Base-by-base conservation (phyloP, 1,140 invertebrate species). In the Belonocnema kinseyi region DNA sequence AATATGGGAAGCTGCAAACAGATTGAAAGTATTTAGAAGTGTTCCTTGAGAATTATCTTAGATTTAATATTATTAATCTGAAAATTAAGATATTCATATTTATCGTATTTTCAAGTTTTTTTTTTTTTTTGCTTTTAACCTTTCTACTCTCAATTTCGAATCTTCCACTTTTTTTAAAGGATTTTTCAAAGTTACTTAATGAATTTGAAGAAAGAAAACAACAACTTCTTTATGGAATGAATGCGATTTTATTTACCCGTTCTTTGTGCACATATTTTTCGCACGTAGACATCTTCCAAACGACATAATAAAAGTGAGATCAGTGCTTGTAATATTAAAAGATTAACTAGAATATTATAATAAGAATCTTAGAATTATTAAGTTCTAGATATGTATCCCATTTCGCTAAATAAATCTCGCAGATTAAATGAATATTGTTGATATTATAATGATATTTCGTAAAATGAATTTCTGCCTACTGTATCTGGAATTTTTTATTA, bases 211-310 rank as follows among this genome's bases (percentile, higher is more conserved):
- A 26, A 26, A 3, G 21, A 26, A 1, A 26, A 26, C n/a, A 26
- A 26, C 46, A 66, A 66, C 33, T 16, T 40, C 2, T 13, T 40
- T n/a, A 46, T 40, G 33, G 33, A 66, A 66, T 66, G 61, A 66
- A 66, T 66, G 61, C 33, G 16, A 66, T 66, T 66, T 66, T 66
- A 66, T 66, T 66, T 66, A 66, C 61, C 61, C 61, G 61, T 66
- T 26, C 40, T 66, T 66, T 66, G 61, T 40, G 61, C 26, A 66
- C 13, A 40, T 66, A 66, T 10, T 66, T 40, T 66, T 66, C n/a
- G 53, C 26, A 33, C 61, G 26, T 46, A 46, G 40, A 46, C 61
- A 66, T 66, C 26, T 40, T 66, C 40, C 33, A 66, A 66, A 66
- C 61, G 40, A 66, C 40, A 46, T 26, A 33, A 66, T 66, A 66